These are phyloP conservation scores for Trematomus loennbergii DNA, from an alignment of 2,113 vertebrate genomes.

Conservation along the genomic window DNA sequence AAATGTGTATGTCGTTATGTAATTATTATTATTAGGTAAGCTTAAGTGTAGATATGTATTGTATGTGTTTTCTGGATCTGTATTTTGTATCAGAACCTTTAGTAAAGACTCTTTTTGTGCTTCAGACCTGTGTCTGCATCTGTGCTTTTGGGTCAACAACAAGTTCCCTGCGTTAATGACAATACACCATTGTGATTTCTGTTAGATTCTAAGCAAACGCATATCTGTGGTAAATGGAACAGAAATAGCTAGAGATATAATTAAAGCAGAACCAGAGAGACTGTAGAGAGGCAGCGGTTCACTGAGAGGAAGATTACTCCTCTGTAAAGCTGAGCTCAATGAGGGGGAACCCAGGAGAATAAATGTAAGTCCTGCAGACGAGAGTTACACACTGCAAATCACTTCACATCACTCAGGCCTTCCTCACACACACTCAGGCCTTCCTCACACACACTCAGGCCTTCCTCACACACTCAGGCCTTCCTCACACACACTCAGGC, in stretches of 20 bases:
- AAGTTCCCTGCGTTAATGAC: neutral
- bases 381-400: conserved; percentile 58
- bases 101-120: no score
- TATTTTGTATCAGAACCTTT: no score
- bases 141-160: no score
- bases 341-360: conserved; percentile 59
- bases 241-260: no score
- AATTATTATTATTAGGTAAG: no score
- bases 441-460: neutral
- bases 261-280: no score
- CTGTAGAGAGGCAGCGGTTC: neutral
- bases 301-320: conserved; percentile 42
- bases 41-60: no score
- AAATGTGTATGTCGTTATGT: no score
- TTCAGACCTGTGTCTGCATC: no score
- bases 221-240: neutral
- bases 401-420: conserved; percentile 63
- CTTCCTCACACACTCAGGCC: no score
- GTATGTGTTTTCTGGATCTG: no score
- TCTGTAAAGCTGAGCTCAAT: conserved; percentile 58
- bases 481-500: no score
- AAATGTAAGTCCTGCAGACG: conserved; percentile 56
- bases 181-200: neutral
- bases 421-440: conserved; percentile 60
- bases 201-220: neutral